phyloP scores from a whole-genome alignment of 2,797 vertebrate genomes.

The Erpetoichthys calabaricus region DNA sequence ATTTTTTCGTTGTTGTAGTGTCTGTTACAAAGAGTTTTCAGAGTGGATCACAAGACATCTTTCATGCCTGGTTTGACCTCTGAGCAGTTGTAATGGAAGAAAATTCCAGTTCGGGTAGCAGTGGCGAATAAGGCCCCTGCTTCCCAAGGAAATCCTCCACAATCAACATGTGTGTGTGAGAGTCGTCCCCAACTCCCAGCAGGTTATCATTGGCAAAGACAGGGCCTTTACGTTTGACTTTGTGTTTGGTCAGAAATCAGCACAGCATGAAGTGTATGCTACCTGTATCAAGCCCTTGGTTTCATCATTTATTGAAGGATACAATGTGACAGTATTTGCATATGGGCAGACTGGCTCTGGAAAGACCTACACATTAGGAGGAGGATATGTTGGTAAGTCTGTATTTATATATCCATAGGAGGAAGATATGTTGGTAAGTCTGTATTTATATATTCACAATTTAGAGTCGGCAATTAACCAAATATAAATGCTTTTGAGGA shows the following conservation, averaged over 20 bases:
- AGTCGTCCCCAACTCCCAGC: constrained; percentile 48
- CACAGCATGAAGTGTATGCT: constrained; percentile 66
- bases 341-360: constrained; percentile 86
- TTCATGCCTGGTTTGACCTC: too few relatives aligned
- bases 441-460: too few relatives aligned
- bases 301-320: constrained; percentile 56
- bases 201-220: constrained; percentile 62
- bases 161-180: constrained; percentile 65
- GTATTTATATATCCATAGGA: constrained; percentile 31
- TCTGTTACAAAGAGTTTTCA: too few relatives aligned
- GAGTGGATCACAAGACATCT: too few relatives aligned
- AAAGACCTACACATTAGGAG: constrained; percentile 79
- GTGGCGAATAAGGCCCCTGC: constrained; percentile 71
- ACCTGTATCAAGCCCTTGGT: constrained; percentile 68
- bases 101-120: constrained; percentile 70
- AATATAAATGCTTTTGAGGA: too few relatives aligned
- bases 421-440: constrained; percentile 56
- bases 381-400: constrained; percentile 54
- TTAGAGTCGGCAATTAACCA: too few relatives aligned
- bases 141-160: constrained; percentile 67
- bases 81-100: constrained; percentile 47
- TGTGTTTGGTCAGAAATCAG: constrained; percentile 63
- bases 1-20: too few relatives aligned
- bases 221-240: constrained; percentile 71
- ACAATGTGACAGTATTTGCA: constrained; percentile 77